phyloP scores from a whole-genome alignment of 2,888 invertebrate genomes.

The Tillus elongatus region DNA sequence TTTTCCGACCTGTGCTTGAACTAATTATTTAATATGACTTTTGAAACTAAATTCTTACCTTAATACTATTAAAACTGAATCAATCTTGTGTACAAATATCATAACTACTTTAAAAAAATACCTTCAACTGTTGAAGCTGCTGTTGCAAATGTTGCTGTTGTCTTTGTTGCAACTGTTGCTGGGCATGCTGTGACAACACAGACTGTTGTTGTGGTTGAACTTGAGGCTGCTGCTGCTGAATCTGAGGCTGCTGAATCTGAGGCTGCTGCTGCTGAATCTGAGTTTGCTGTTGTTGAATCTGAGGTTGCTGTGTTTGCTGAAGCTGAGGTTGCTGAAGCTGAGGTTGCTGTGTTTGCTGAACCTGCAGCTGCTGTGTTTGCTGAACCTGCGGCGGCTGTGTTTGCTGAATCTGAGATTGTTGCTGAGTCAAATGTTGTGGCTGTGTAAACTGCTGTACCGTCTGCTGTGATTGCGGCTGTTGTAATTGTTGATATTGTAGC shows the following conservation, averaged over 20 bases:
- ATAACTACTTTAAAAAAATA: too few relatives aligned
- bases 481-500: too few relatives aligned
- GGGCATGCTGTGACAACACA: not conserved
- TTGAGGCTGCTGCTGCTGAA: conserved; percentile 16
- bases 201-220: conserved; percentile 16
- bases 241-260: conserved; percentile 16
- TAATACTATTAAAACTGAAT: too few relatives aligned
- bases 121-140: conserved; percentile 16
- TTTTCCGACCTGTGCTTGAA: too few relatives aligned
- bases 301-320: conserved; percentile 16
- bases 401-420: conserved; percentile 17
- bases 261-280: conserved; percentile 18
- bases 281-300: conserved; percentile 15
- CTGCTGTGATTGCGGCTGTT: too few relatives aligned
- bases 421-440: too few relatives aligned
- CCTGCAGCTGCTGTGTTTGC: conserved; percentile 11
- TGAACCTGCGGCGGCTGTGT: conserved; percentile 6
- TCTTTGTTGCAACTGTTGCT: conserved; percentile 11
- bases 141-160: conserved; percentile 28
- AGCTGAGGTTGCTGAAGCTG: conserved; percentile 18
- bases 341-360: conserved; percentile 12
- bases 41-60: too few relatives aligned
- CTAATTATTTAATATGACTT: too few relatives aligned
- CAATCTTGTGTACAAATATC: too few relatives aligned
- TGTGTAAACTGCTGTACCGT: too few relatives aligned